Conservation (phyloP, 1,140 invertebrate genomes). For the Macrosteles quadrilineatus region DNA sequence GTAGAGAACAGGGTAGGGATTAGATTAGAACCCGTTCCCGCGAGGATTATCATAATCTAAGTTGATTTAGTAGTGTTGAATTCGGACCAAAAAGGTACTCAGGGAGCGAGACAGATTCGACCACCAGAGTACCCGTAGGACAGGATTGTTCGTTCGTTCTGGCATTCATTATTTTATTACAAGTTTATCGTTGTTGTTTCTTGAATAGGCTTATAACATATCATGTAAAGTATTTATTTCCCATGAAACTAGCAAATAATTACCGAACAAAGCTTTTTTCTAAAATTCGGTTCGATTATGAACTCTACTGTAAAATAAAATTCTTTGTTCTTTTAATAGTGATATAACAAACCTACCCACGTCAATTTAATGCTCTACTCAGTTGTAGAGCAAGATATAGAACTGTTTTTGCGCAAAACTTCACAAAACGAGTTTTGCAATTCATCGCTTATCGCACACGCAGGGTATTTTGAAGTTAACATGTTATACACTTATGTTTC, state of each 20-base stretch:
- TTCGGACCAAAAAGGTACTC: constrained; percentile 28
- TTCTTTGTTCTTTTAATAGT: background rate
- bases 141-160: constrained; percentile 19
- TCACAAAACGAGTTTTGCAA: constrained; percentile 2
- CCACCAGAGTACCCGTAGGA: background rate
- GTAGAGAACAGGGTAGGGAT: constrained; percentile 25
- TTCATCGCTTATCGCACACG: constrained; percentile 22
- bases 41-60: constrained; percentile 5
- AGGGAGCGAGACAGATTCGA: background rate
- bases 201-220: constrained; percentile 29
- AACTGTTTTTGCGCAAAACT: constrained; percentile 17
- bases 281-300: background rate
- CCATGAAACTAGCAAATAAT: constrained; percentile 11
- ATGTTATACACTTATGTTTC: background rate
- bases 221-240: constrained; percentile 27
- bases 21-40: constrained; percentile 8
- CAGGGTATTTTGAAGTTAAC: constrained; percentile 13
- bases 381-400: constrained; percentile 12
- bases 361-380: constrained; percentile 26
- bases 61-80: constrained; percentile 27
- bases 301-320: constrained; percentile 4
- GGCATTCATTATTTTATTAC: constrained; percentile 20
- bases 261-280: background rate
- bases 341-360: constrained; percentile 26
- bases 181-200: constrained; percentile 30